Evolutionary conservation across 1,140 invertebrate genomes (phyloP).

Genomic region (roundworm (Caenorhabditis elegans)): DNA sequence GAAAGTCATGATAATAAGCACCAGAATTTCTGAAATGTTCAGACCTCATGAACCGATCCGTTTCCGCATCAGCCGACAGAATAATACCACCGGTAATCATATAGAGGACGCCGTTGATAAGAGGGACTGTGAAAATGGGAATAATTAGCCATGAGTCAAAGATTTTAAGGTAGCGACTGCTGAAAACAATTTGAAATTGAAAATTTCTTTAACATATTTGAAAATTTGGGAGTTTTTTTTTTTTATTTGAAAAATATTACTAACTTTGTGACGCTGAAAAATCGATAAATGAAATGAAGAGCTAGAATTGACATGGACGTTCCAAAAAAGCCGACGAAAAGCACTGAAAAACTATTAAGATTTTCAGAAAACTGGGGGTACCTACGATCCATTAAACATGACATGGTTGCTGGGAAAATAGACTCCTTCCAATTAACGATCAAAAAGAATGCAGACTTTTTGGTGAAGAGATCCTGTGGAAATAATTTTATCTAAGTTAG

Average conservation of each 20-base stretch:
- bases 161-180: neutral
- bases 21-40: too few relatives aligned
- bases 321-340: neutral
- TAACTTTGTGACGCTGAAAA: too few relatives aligned
- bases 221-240: too few relatives aligned
- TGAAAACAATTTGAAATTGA: neutral
- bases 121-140: neutral
- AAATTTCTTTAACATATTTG: neutral
- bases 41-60: neutral
- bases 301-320: neutral
- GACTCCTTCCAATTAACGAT: slow-evolving; percentile 2
- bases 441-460: neutral
- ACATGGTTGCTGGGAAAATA: neutral
- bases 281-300: neutral
- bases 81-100: slow-evolving; percentile 8
- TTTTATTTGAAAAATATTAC: too few relatives aligned
- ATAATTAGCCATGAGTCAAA: neutral
- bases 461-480: neutral
- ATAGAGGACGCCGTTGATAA: neutral
- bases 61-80: neutral
- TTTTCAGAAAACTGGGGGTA: neutral
- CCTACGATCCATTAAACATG: neutral
- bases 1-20: too few relatives aligned
- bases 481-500: neutral
- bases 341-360: neutral